These are phyloP conservation scores for Sciurus carolinensis DNA, from an alignment of 2,797 vertebrate genomes.

Conservation along the genomic window DNA sequence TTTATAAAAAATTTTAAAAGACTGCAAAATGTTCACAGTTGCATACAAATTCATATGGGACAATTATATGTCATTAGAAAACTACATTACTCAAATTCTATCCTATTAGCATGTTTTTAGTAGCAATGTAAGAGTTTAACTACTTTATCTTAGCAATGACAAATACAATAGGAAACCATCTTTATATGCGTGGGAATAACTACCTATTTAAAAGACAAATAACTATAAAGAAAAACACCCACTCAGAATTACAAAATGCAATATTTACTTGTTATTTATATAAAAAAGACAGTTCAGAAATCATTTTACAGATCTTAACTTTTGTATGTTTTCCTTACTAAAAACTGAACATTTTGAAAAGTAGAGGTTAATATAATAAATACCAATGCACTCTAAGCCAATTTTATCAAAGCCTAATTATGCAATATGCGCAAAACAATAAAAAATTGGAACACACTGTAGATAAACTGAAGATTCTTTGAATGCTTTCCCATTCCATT, in stretches of 20 bases:
- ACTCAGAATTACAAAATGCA: slow-evolving; percentile 44
- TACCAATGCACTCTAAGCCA: background rate
- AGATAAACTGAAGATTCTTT: background rate
- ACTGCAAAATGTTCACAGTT: background rate
- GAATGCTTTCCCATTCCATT: background rate
- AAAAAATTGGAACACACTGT: slow-evolving; percentile 12
- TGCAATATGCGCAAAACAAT: background rate
- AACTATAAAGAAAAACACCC: background rate
- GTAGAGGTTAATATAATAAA: slow-evolving; percentile 4
- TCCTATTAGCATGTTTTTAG: slow-evolving; percentile 16
- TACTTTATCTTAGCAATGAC: slow-evolving; percentile 12
- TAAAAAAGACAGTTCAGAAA: slow-evolving; percentile 40
- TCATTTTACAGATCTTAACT: slow-evolving; percentile 56
- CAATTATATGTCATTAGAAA: slow-evolving; percentile 31
- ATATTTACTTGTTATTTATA: slow-evolving; percentile 34
- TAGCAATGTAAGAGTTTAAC: slow-evolving; percentile 36
- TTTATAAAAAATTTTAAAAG: background rate
- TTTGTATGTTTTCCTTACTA: slow-evolving; percentile 59
- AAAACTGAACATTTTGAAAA: slow-evolving; percentile 51
- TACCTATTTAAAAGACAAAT: slow-evolving; percentile 12
- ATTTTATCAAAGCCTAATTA: slow-evolving; percentile 46
- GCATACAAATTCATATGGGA: background rate
- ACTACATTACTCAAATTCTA: slow-evolving; percentile 26
- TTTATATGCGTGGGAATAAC: background rate
- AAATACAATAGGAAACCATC: slow-evolving; percentile 34